phyloP scores from a whole-genome alignment of 2,113 vertebrate genomes.

The Pachypanchax playfairii region DNA sequence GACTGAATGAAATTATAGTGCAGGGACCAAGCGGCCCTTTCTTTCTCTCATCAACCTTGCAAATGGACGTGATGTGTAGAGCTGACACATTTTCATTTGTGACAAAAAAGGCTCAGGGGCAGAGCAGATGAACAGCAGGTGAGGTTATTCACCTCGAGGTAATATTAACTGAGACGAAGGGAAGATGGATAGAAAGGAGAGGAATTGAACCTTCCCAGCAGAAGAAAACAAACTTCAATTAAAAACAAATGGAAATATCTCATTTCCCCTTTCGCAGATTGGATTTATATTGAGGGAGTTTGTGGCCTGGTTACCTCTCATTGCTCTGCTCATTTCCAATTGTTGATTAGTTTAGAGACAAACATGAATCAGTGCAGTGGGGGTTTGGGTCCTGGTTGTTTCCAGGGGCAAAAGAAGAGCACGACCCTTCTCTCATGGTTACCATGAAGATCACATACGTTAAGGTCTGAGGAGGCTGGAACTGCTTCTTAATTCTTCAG shows the following conservation, averaged over 20 bases:
- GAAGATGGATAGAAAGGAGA: neutral
- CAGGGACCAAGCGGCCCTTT: constrained; percentile 19
- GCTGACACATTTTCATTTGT: constrained; percentile 52
- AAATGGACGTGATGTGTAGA: constrained; percentile 49
- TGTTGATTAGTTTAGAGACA: constrained; percentile 68
- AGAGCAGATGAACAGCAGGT: constrained; percentile 38
- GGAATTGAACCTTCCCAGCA: constrained; percentile 25
- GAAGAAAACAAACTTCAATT: constrained; percentile 69
- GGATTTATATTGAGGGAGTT: constrained; percentile 68
- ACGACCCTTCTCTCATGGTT: constrained; percentile 1
- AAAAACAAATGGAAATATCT: constrained; percentile 76
- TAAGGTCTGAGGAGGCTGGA: no score
- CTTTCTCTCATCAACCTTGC: constrained; percentile 46
- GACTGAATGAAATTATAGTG: constrained; percentile 68
- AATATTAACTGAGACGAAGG: constrained; percentile 44
- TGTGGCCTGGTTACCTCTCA: constrained; percentile 71
- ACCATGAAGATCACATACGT: no score
- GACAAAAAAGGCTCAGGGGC: constrained; percentile 46
- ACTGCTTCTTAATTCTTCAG: no score
- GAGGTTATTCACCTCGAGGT: constrained; percentile 54
- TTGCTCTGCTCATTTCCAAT: constrained; percentile 66
- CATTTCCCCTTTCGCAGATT: constrained; percentile 72
- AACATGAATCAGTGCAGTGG: constrained; percentile 57
- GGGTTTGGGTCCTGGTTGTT: constrained; percentile 54
- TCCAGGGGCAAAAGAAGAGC: constrained; percentile 12